phyloP scores from a whole-genome alignment of 2,888 invertebrate species.

The Archips xylosteana region DNA sequence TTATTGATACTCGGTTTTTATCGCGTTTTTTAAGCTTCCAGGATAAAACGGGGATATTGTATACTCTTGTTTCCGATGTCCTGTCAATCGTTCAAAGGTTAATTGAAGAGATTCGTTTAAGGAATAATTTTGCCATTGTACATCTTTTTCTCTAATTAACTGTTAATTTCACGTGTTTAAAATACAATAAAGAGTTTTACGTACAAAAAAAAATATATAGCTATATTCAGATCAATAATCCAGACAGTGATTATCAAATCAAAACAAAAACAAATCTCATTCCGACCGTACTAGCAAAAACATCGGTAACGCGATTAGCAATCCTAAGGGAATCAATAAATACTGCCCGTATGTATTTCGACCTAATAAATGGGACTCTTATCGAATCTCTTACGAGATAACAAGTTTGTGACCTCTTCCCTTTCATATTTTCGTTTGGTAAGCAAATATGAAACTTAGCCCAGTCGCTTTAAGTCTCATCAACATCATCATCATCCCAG shows the following conservation, averaged over 20 bases:
- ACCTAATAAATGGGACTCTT: constrained; percentile 28
- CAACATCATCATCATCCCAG: too few species aligned
- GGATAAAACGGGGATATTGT: too few species aligned
- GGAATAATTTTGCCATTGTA: too few species aligned
- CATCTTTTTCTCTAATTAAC: too few species aligned
- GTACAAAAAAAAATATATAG: too few species aligned
- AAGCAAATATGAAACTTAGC: neutral
- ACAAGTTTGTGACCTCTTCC: constrained; percentile 26
- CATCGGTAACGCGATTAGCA: constrained; percentile 8
- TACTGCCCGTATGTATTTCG: constrained; percentile 29
- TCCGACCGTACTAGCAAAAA: neutral
- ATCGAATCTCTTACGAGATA: constrained; percentile 34
- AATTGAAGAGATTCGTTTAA: too few species aligned
- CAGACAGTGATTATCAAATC: neutral
- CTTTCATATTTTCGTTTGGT: constrained; percentile 1
- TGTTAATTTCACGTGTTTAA: too few species aligned
- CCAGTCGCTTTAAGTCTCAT: neutral
- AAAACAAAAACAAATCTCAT: constrained; percentile 12
- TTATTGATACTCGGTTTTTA: too few species aligned
- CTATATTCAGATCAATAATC: neutral
- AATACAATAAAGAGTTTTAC: too few species aligned
- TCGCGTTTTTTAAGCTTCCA: too few species aligned
- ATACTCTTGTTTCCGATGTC: too few species aligned
- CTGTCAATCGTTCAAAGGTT: too few species aligned
- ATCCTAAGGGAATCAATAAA: constrained; percentile 19